Conservation (phyloP, 2,888 invertebrate genomes). For the Sphaerophoria rueppellii region DNA sequence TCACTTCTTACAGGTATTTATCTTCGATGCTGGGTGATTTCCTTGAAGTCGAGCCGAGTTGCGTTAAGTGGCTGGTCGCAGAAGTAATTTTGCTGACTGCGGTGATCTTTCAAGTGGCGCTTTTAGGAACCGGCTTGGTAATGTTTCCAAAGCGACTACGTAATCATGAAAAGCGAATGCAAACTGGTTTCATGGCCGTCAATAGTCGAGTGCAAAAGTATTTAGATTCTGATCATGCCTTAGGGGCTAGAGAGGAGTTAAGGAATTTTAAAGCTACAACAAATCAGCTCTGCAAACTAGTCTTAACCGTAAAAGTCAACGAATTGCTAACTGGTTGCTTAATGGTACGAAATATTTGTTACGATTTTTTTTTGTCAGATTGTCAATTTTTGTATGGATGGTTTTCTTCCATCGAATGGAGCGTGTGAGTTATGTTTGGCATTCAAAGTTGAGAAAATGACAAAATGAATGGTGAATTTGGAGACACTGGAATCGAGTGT, state of each 20-base stretch:
- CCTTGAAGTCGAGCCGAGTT: slow-evolving; percentile 17
- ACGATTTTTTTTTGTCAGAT: background rate
- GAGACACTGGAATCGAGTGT: no score
- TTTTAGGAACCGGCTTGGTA: slow-evolving; percentile 17
- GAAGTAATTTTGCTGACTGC: background rate
- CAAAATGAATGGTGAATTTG: background rate
- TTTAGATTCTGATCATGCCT: slow-evolving; percentile 7
- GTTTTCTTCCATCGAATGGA: no score
- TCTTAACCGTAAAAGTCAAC: slow-evolving; percentile 16
- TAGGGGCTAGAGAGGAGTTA: background rate
- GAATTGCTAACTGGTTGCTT: slow-evolving; percentile 30
- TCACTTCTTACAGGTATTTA: slow-evolving; percentile 4
- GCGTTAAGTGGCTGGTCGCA: background rate
- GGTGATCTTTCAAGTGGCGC: background rate
- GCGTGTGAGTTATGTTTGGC: background rate
- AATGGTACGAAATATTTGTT: slow-evolving; percentile 12
- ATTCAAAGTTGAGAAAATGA: background rate
- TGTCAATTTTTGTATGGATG: background rate
- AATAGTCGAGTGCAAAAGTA: slow-evolving; percentile 19
- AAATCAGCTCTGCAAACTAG: background rate
- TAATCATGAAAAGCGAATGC: slow-evolving; percentile 43
- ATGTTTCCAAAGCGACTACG: slow-evolving; percentile 7
- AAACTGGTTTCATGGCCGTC: slow-evolving; percentile 39
- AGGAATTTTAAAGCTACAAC: background rate
- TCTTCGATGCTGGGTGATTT: slow-evolving; percentile 8